Evolutionary conservation across 2,888 invertebrate genomes (phyloP), one percentile per base, ranked within the genome.

Genomic region (Acronicta psi): DNA sequence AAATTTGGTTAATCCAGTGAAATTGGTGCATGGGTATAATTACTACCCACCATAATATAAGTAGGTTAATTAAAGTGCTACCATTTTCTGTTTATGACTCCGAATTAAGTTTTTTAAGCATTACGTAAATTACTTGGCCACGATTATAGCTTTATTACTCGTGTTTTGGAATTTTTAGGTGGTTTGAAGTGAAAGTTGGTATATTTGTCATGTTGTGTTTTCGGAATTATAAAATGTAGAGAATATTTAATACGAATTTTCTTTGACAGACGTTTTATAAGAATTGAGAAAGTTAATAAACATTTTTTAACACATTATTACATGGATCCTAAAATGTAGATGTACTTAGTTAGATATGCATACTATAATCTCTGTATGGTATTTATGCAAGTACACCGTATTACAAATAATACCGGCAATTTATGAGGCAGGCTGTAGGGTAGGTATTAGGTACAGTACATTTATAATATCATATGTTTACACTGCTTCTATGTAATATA

Each of bases 1-100:
- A 88, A 91, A 92, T 91, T 88, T 73, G 81, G 88, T 89, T 92
- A 92, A 91, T 92, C 90, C 87, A 80, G 78, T 85, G 81, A 81
- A 83, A 85, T 83, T 82, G 83, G 82, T 86, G 84, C 87, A 85
- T 75, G 69, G 55, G 58, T 67, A 75, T 81, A 82, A 83, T 84
- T 81, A 83, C 81, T 77, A 79, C 77, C 79, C 77, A 79, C 82
- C 77, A 62, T 77, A 69, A n/a, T n/a, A n/a, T n/a, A n/a, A n/a
- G n/a, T 61, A 67, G 64, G 59, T 72, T 76, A 75, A 76, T 76
- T 75, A 77, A 75, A 78, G 65, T 67, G 79, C 75, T 58, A 72
- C 71, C 65, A 69, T 75, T 79, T 74, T 68, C 63, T 63, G 59
- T 73, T 77, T 70, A 75, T 72, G 57, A 66, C 55, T 53, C 44